Base-by-base conservation (phyloP, 1,140 invertebrate genomes). In the Conopomorpha cramerella region DNA sequence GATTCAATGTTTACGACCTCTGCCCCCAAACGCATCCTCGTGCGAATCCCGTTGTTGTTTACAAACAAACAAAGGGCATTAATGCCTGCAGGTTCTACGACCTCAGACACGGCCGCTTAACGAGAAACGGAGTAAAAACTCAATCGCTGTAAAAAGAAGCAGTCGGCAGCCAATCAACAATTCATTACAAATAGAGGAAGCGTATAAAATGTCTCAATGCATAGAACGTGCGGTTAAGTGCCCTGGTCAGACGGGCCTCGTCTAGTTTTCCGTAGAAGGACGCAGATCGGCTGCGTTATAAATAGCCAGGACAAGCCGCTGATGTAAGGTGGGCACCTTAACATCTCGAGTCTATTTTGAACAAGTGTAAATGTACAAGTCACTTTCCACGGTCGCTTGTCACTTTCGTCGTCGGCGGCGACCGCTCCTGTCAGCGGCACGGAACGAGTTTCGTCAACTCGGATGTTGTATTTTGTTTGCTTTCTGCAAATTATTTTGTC, bases 281-380 rank as follows among this genome's bases (percentile, higher is more conserved):
- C 47, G 45, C 44, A 56, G 57, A 58, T 59, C 51, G 51, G 41
- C 38, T 45, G 47, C 43, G 56, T 47, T 73, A 73, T 66, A 64
- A 70, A 68, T 73, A 73, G 60, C 55, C 43, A 36, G 45, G 49
- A 10, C 27, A 19, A 45, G 34, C 46, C 51, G 43, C 47, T 55
- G 55, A 63, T 57, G 57, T 63, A 59, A 68, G 65, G 50, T 66
- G 54, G 61, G 66, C 64, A 71, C 58, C 51, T 63, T 60, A 60
- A 61, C 57, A 56, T 56, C 46, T 52, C 42, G 55, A 39, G 46
- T 66, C 59, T 68, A 71, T 73, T 68, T 66, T 49, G 53, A 65
- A 66, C 61, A 55, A 71, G 64, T 67, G 62, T 71, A 67, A 73
- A 74, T 71, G 70, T 70, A 71, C 51, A 39, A 52, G 54, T 59